Base-by-base conservation (phyloP, 2,113 vertebrate species). In the Perognathus longimembris region DNA sequence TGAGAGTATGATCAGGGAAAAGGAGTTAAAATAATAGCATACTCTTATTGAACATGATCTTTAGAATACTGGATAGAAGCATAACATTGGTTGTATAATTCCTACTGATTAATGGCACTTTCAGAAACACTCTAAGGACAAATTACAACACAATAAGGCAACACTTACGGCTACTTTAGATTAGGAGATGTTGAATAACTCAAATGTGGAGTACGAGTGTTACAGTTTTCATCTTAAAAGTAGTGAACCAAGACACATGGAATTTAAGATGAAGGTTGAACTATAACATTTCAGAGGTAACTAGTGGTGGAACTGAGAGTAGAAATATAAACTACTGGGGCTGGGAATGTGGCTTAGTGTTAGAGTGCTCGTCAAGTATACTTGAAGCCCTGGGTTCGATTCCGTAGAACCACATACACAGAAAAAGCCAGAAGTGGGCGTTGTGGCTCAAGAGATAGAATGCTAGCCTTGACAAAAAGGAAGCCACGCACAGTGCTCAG, bases 201-300 rank as follows among this genome's bases (percentile, higher is more conserved):
- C 45, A 88, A 94, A 45, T 45, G 45, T 45, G 45, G 45, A 45
- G 45, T 45, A 45, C 12, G 30, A 40, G 4, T 75, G 3, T 22
- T 83, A 61, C 92, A 70, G 20, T 38, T 6, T 80, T 92, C 5
- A 45, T 89, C 7, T 87, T 89, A 70, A 34, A 80, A 87, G 42
- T 76, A 17, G 11, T 14, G 7, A 67, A 50, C 54, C 54, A 88
- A 71, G 6, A 88, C 30, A 88, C 28, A 34, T 59, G 64, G 75
- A 69, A 88, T 36, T 74, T 84, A 69, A 92, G 11, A 30, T 30
- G 21, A 69, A 85, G 42, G 12, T 54, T 81, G 18, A 89, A 79
- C 32, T 84, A 36, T 95, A 84, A 79, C 26, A 78, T 91, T 79
- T 92, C 71, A 93, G 71, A 94, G 22, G 14, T 74, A 75, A 50